Percentiles rank a stretch among this genome's conserved stretches.
Conservation (phyloP, 1,140 invertebrate species). For the Meteorus sp. region DNA sequence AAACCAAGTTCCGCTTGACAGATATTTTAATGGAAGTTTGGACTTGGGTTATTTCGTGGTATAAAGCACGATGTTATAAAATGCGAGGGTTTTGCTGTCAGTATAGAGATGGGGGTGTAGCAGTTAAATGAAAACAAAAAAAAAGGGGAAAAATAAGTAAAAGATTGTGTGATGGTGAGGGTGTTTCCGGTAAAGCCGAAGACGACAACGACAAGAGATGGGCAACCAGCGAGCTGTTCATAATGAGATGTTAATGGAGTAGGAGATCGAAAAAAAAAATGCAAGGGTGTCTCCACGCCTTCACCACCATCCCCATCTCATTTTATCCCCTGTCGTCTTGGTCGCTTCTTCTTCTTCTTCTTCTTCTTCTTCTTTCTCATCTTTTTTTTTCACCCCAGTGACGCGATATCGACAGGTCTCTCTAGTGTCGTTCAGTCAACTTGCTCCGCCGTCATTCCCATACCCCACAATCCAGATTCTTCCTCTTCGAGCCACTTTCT, state of each 20-base stretch:
- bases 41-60: constrained; percentile 53
- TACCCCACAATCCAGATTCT: constrained; percentile 4
- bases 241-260: constrained; percentile 58
- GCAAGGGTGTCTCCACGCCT: too few relatives aligned
- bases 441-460: constrained; percentile 2
- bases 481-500: background rate
- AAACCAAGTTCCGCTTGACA: constrained; percentile 32
- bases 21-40: constrained; percentile 56
- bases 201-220: constrained; percentile 11
- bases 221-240: constrained; percentile 45
- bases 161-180: too few relatives aligned
- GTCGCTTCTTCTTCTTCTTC: too few relatives aligned
- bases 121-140: background rate
- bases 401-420: constrained; percentile 27
- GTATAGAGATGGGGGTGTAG: constrained; percentile 2
- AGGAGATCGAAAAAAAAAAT: constrained; percentile 43
- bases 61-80: background rate
- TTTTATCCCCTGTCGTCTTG: too few relatives aligned
- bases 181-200: constrained; percentile 17
- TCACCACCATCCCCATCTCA: too few relatives aligned
- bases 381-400: too few relatives aligned
- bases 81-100: too few relatives aligned
- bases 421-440: constrained; percentile 26
- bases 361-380: too few relatives aligned
- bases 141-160: too few relatives aligned